phyloP scores from a whole-genome alignment of 2,113 vertebrate genomes.

The Apeltes quadracus region DNA sequence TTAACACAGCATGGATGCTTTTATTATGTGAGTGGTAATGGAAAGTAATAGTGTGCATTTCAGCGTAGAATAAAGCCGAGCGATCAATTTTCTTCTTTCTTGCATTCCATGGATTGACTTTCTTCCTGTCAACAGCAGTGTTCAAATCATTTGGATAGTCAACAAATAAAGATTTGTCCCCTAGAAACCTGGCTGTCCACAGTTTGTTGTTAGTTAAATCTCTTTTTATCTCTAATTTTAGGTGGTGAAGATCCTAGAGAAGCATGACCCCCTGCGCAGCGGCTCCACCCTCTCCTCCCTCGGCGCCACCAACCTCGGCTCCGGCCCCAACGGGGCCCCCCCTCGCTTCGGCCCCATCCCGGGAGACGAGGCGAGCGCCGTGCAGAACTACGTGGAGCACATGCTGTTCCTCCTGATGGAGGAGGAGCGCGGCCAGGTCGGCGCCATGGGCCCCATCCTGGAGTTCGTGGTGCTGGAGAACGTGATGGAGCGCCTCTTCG shows the following conservation, averaged over 20 bases:
- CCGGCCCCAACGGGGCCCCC: slow-evolving; percentile 28
- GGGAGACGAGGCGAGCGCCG: slow-evolving; percentile 91
- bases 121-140: not conserved
- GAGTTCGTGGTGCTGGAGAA: slow-evolving; percentile 98
- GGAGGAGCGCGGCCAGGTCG: slow-evolving; percentile 87
- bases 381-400: slow-evolving; percentile 98
- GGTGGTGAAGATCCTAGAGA: slow-evolving; percentile 98
- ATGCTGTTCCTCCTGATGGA: slow-evolving; percentile 96
- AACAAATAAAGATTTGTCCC: not conserved
- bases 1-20: too few species aligned
- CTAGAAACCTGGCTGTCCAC: not conserved
- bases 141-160: not conserved
- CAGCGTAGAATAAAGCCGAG: not conserved
- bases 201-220: not conserved
- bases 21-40: not conserved
- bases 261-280: slow-evolving; percentile 89
- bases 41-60: not conserved
- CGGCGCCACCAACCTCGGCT: slow-evolving; percentile 52
- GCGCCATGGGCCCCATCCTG: slow-evolving; percentile 97
- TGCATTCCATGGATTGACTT: not conserved
- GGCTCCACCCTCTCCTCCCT: slow-evolving; percentile 43
- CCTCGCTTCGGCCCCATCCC: slow-evolving; percentile 84
- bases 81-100: not conserved
- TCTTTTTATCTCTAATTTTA: slow-evolving; percentile 52
- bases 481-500: slow-evolving; percentile 98